Percentiles rank a stretch among this genome's conserved stretches.
These are phyloP conservation scores for Eilema caniola DNA, from an alignment of 2,888 invertebrate species.

Conservation along the genomic window DNA sequence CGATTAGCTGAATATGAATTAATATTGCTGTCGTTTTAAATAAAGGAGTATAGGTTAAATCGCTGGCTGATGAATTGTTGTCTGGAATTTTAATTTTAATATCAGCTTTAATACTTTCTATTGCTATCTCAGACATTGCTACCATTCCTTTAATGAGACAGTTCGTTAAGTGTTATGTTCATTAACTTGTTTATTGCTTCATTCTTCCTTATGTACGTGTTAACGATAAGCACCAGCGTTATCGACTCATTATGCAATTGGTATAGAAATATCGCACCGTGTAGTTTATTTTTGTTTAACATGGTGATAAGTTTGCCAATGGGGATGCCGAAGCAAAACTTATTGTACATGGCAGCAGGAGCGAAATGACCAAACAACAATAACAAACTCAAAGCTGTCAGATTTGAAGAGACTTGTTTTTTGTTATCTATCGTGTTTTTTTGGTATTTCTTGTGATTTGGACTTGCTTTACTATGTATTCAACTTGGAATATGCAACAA, in stretches of 20 bases:
- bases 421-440: no score
- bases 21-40: neutral
- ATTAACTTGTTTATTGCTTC: conserved; percentile 1
- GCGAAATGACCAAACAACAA: no score
- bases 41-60: neutral
- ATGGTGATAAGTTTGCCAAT: neutral
- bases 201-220: neutral
- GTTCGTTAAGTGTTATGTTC: neutral
- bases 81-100: neutral
- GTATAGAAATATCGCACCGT: neutral
- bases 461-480: no score
- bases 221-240: neutral
- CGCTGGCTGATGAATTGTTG: neutral
- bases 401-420: no score
- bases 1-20: no score
- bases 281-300: neutral
- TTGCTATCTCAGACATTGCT: neutral
- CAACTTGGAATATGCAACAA: no score
- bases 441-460: no score
- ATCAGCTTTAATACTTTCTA: neutral
- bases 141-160: neutral
- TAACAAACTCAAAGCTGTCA: no score
- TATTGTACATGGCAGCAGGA: no score
- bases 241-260: neutral
- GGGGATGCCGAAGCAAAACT: no score